Evolutionary conservation across 2,797 vertebrate genomes (phyloP), one percentile per base, ranked within the genome.

Genomic region (Diplodus sargus): DNA sequence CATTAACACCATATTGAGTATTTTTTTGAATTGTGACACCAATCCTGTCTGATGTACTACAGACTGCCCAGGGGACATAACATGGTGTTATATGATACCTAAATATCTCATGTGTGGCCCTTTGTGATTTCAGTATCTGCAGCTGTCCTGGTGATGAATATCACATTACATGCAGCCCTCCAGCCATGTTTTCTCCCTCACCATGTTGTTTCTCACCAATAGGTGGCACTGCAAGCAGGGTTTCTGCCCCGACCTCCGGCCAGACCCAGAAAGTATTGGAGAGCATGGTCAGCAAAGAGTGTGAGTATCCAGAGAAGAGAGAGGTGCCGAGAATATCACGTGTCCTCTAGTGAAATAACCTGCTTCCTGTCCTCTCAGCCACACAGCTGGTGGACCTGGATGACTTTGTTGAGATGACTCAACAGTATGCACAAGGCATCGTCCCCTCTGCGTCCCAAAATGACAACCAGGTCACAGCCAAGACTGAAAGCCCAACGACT

Each of bases 331-430:
- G 12, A 63, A 14, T 42, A 16, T 15, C 25, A 18, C 18, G 1
- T 39, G 2, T 63, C 2, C 12, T 48, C 23, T 48, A 34, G 4
- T 52, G 3, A 47, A 62, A 83, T 11, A 22, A 8, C 1, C 25
- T 67, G 4, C 42, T 43, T 61, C 81, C 6, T 82, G 20, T 88
- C 70, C 67, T 30, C 71, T 62, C 68, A 98, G 97, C 96, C 70
- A 95, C 95, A 87, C 95, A 96, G 83, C 81, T 95, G 79, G 95
- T 99, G 25, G 96, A 96, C n/a, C 81, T 97, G 90, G 98, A 99
- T 20, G 97, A 97, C 83, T 99, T 99, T 81, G 97, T 99, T 83
- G 98, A 99, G 92, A 96, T 99, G 90, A 98, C 98, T 28, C 98
- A 98, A 93, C 97, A 96, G 61, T 99, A 97, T 0, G 97, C 98